Base-by-base conservation (phyloP, 2,888 invertebrate genomes). In the Phlogophora meticulosa region DNA sequence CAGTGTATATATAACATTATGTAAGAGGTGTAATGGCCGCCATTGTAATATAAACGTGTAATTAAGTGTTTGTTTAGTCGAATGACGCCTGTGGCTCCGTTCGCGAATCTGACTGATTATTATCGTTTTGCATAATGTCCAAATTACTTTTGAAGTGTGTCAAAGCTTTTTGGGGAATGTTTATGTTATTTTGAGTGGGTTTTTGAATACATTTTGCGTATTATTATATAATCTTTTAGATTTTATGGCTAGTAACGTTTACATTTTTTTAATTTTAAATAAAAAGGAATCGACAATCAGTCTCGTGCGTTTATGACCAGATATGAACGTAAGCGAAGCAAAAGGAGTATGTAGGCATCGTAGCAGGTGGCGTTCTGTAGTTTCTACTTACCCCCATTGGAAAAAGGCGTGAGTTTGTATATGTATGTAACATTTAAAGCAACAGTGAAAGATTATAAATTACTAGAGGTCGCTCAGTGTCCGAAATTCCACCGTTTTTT, bases 51-150 rank as follows among this genome's bases (percentile, higher is more conserved):
- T 75, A 78, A 81, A 78, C 70, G 64, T 55, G 43, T 71, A 80
- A 83, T 85, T 81, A 83, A 63, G 59, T 83, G 73, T 84, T 84
- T 84, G 81, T 76, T 81, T 82, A 81, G 74, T 52, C 51, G 43
- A 77, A 59, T 70, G 76, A 75, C 67, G 76, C 61, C 61, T 48
- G 57, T 58, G 32, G 65, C 56, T 60, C 38, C 9, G 60, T 65
- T 53, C 72, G 63, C 68, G 46, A 67, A 66, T 62, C 40, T 72
- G 46, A 66, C 48, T 13, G 61, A 78, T 66, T 69, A 60, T 55
- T 65, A 61, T 64, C 59, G 46, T 62, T 78, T 68, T 63, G 61
- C 60, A 51, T 64, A 59, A 57, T 62, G 49, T 51, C n/a, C 28
- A 62, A 64, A 63, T 64, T 32, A 34, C 34, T 32, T 42, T 15